These are phyloP conservation scores for Penaeus chinensis DNA, from an alignment of 1,140 invertebrate genomes.

Conservation along the genomic window DNA sequence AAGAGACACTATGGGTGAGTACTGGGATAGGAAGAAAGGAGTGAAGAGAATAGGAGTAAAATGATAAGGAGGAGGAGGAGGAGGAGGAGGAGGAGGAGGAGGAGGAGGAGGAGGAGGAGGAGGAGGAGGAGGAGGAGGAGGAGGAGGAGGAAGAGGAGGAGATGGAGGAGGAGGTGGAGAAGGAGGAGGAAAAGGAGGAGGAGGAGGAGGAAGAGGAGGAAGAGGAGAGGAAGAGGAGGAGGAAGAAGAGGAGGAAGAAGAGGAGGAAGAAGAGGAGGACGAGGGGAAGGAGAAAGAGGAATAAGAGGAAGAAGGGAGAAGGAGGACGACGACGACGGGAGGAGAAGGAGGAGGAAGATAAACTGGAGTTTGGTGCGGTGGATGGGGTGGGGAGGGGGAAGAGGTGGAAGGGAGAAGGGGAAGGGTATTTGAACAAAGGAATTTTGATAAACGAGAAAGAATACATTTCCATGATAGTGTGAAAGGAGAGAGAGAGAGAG, in stretches of 20 bases:
- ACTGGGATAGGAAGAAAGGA: background rate
- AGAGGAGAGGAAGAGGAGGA: no score
- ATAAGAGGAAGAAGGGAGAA: background rate
- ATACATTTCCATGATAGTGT: no score
- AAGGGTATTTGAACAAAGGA: no score
- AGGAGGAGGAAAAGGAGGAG: no score
- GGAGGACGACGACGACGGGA: background rate
- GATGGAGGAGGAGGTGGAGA: background rate
- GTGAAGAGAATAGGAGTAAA: background rate
- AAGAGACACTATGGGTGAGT: constrained; percentile 50
- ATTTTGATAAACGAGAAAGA: no score
- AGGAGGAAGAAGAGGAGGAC: background rate
- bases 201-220: background rate
- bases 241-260: background rate
- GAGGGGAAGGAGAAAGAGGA: background rate
- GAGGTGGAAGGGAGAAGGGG: no score
- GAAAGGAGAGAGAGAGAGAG: no score
- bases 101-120: background rate
- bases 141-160: background rate
- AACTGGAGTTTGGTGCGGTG: no score
- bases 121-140: background rate
- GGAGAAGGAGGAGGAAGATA: no score
- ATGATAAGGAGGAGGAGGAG: background rate
- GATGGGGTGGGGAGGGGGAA: no score
- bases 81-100: background rate